Evolutionary conservation across 2,797 vertebrate species (phyloP).

Genomic region (Sebastes kiyomatsui): DNA sequence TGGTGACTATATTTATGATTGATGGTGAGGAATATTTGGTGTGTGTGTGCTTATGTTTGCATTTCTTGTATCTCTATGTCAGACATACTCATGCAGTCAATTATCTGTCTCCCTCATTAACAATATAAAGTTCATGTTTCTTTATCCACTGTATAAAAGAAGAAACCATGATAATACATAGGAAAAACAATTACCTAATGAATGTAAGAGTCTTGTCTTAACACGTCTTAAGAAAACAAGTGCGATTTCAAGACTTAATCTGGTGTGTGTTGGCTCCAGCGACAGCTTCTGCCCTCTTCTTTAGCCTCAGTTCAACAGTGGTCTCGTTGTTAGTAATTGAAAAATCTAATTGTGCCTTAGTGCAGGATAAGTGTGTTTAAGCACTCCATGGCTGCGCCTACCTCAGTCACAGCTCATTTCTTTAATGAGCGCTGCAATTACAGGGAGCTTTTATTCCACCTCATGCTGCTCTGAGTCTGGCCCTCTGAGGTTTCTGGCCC

Average conservation of each 20-base stretch:
- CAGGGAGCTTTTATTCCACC: slow-evolving; percentile 58
- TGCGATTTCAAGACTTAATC: slow-evolving; percentile 25
- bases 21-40: neutral
- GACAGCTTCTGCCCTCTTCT: slow-evolving; percentile 20
- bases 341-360: slow-evolving; percentile 49
- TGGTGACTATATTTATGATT: neutral
- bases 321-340: slow-evolving; percentile 49
- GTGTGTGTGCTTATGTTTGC: neutral
- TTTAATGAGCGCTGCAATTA: slow-evolving; percentile 70
- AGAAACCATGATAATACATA: neutral
- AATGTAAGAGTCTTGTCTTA: neutral
- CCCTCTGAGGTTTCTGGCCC: slow-evolving; percentile 50
- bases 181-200: neutral
- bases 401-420: slow-evolving; percentile 69
- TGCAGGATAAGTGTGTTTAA: slow-evolving; percentile 61
- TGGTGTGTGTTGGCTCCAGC: neutral
- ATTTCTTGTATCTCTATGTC: neutral
- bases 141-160: neutral
- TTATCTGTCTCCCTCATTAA: neutral
- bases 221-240: slow-evolving; percentile 12
- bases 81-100: neutral
- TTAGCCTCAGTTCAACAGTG: slow-evolving; percentile 12
- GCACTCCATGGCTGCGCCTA: slow-evolving; percentile 11
- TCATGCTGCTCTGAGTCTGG: slow-evolving; percentile 69
- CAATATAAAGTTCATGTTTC: neutral